Conservation (phyloP, 2,888 invertebrate genomes). For the Papilio gigon region DNA sequence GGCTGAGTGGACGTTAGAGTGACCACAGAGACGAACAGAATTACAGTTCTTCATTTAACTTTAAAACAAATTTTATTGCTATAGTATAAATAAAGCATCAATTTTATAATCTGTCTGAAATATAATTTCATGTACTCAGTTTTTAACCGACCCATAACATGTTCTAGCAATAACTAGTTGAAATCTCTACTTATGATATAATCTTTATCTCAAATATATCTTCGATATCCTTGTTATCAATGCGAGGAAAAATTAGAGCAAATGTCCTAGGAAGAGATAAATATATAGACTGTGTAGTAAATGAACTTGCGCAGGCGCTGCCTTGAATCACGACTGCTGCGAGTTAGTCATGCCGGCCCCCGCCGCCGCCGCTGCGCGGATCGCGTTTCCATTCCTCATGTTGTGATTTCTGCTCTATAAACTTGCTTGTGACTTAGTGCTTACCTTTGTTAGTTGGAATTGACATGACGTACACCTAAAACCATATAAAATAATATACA, state of each 20-base stretch:
- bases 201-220: too few relatives aligned
- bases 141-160: too few relatives aligned
- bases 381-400: slow-evolving; percentile 47
- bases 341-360: slow-evolving; percentile 65
- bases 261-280: slow-evolving; percentile 22
- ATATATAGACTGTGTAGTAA: slow-evolving; percentile 42
- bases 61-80: neutral
- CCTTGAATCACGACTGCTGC: slow-evolving; percentile 65
- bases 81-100: neutral
- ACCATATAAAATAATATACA: neutral
- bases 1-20: slow-evolving; percentile 27
- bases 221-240: too few relatives aligned
- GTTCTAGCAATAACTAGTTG: neutral
- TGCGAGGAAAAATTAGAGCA: neutral
- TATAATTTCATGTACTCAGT: neutral
- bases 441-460: neutral
- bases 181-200: too few relatives aligned
- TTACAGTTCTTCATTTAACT: neutral
- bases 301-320: slow-evolving; percentile 47
- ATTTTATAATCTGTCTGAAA: neutral
- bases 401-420: slow-evolving; percentile 41
- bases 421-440: slow-evolving; percentile 20
- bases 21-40: neutral
- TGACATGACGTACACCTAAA: neutral
- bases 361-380: slow-evolving; percentile 44